phyloP scores from a whole-genome alignment of 2,888 invertebrate genomes.

The Oxyteleia sp. region DNA sequence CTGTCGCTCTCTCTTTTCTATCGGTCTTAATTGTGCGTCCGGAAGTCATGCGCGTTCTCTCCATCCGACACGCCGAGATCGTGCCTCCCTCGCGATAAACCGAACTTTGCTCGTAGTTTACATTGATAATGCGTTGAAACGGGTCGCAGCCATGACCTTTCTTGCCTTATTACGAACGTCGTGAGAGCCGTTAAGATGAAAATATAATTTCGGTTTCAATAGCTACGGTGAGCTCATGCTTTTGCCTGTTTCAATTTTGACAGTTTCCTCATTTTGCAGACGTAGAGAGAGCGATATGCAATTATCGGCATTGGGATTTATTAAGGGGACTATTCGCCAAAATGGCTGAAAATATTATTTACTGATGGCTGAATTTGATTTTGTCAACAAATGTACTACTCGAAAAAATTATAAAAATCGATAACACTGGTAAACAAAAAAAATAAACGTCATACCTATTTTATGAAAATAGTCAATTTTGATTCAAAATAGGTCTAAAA shows the following conservation, averaged over 20 bases:
- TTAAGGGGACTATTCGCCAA: too few species aligned
- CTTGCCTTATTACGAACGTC: conserved; percentile 76
- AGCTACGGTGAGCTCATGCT: conserved; percentile 9
- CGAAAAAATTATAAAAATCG: too few species aligned
- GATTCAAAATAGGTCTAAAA: too few species aligned
- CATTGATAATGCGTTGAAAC: conserved; percentile 84
- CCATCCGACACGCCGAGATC: conserved; percentile 55
- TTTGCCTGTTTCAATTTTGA: conserved; percentile 6
- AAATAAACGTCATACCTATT: too few species aligned
- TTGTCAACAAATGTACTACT: too few species aligned
- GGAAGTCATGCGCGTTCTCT: conserved; percentile 68
- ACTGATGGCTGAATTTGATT: too few species aligned
- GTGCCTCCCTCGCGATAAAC: conserved; percentile 68
- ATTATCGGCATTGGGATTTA: too few species aligned
- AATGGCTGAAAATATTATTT: too few species aligned
- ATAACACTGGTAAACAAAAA: too few species aligned
- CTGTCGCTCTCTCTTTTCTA: conserved; percentile 54
- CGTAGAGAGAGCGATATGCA: too few species aligned
- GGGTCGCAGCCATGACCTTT: conserved; percentile 86
- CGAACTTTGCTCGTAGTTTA: conserved; percentile 82
- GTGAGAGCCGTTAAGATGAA: conserved; percentile 53
- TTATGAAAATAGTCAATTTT: too few species aligned
- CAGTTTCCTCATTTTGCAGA: too few species aligned
- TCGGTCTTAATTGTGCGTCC: conserved; percentile 64
- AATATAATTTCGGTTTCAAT: conserved; percentile 60